Evolutionary conservation across 2,113 vertebrate species (phyloP).

Genomic region (Platysternon megacephalum): DNA sequence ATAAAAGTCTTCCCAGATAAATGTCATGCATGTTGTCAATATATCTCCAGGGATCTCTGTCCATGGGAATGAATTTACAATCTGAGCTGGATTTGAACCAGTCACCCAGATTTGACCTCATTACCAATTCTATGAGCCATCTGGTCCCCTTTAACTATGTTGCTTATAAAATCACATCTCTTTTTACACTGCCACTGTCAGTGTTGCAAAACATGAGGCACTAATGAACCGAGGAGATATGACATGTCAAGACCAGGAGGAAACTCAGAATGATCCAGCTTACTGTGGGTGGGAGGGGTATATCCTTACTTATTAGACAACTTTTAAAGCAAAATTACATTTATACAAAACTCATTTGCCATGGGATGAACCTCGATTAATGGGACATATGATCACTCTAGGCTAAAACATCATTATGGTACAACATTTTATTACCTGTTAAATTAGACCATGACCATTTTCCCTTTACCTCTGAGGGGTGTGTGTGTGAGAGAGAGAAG

Average conservation of each 20-base stretch:
- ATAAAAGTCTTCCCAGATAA: background rate
- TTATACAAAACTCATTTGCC: background rate
- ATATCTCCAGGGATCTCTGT: background rate
- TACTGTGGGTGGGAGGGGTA: background rate
- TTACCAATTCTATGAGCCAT: background rate
- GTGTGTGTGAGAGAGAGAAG: background rate
- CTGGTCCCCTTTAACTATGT: background rate
- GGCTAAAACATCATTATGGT: background rate
- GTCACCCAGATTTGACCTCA: background rate
- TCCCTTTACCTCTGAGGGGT: background rate
- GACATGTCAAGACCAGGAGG: conserved; percentile 13
- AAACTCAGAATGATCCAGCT: background rate
- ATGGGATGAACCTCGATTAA: background rate
- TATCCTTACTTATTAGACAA: background rate
- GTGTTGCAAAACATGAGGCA: background rate
- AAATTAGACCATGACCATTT: background rate
- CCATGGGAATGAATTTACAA: background rate
- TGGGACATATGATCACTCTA: background rate
- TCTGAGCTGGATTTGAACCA: background rate
- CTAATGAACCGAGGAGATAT: background rate
- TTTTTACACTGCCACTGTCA: background rate
- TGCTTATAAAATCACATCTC: conserved; percentile 12
- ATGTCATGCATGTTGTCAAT: background rate
- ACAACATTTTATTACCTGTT: background rate
- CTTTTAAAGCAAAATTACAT: background rate